A percentile compares a stretch with the other conserved stretches of the same genome.
Conservation (phyloP, 2,797 vertebrate genomes). For the Tapirus indicus region DNA sequence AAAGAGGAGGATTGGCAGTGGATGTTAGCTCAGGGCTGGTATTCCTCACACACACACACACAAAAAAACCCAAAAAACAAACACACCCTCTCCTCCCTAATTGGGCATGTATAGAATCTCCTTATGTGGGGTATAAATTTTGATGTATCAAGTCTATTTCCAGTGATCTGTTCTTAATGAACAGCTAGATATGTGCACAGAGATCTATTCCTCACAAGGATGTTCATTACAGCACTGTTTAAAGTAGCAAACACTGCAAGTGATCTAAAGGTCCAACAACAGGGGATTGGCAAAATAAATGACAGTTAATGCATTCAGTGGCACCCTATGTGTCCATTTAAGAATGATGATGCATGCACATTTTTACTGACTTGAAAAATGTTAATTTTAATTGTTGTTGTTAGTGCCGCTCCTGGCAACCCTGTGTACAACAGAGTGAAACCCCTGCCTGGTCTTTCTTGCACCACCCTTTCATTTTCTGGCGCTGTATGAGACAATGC, state of each 20-base stretch:
- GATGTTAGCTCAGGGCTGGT: too few relatives aligned
- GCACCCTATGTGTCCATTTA: not conserved
- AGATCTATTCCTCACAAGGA: not conserved
- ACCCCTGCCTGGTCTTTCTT: too few relatives aligned
- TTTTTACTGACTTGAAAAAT: slow-evolving; percentile 3
- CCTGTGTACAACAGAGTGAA: too few relatives aligned
- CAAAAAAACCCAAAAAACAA: too few relatives aligned
- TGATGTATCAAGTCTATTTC: not conserved
- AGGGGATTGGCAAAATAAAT: not conserved
- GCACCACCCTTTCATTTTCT: too few relatives aligned
- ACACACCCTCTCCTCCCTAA: not conserved
- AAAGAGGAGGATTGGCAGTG: too few relatives aligned
- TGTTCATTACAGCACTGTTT: not conserved
- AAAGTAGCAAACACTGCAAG: not conserved
- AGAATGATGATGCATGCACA: not conserved
- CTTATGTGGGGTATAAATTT: not conserved
- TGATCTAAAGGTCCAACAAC: not conserved
- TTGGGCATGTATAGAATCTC: not conserved
- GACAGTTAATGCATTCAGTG: not conserved
- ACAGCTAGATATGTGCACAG: not conserved
- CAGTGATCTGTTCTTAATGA: slow-evolving; percentile 19
- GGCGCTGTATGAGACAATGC: too few relatives aligned
- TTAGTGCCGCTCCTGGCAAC: too few relatives aligned
- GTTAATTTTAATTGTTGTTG: not conserved
- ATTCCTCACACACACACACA: too few relatives aligned